phyloP scores from a whole-genome alignment of 2,888 invertebrate genomes.

The Dynastes hyllus region DNA sequence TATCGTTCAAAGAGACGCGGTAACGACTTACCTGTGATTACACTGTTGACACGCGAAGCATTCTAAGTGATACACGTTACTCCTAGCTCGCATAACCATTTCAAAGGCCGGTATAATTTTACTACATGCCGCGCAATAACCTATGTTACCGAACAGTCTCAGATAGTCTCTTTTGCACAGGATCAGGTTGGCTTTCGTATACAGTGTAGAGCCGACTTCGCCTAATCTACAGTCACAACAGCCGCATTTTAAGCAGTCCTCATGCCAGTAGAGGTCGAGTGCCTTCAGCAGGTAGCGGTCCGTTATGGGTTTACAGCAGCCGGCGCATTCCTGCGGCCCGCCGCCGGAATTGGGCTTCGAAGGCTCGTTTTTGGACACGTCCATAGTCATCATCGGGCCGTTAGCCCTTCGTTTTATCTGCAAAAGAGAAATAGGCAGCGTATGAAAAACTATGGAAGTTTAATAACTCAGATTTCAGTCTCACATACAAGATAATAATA shows the following conservation, averaged over 20 bases:
- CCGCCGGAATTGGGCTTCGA: constrained; percentile 67
- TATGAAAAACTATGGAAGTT: background rate
- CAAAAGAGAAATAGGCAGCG: constrained; percentile 57
- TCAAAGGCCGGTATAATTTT: constrained; percentile 99
- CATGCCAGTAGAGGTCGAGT: constrained; percentile 94
- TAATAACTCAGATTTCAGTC: no score
- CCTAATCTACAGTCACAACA: constrained; percentile 95
- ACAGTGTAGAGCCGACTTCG: constrained; percentile 92
- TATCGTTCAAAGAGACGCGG: constrained; percentile 2
- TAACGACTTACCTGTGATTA: constrained; percentile 87
- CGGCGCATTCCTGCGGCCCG: constrained; percentile 82
- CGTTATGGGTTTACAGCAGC: constrained; percentile 89
- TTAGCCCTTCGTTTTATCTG: constrained; percentile 69
- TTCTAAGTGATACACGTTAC: constrained; percentile 97
- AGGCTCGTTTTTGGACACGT: constrained; percentile 85
- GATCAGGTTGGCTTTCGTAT: constrained; percentile 92
- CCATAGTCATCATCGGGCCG: constrained; percentile 87
- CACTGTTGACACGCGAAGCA: constrained; percentile 99
- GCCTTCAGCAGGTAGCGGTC: constrained; percentile 89
- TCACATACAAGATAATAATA: no score
- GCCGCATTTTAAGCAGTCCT: constrained; percentile 93
- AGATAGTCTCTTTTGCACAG: constrained; percentile 94
- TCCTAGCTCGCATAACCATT: constrained; percentile 98
- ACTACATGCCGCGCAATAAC: constrained; percentile 97
- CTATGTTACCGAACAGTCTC: constrained; percentile 95